Percentiles rank a stretch among this genome's conserved stretches.
phyloP scores from a whole-genome alignment of 2,888 invertebrate genomes.

The Bombylius discolor region DNA sequence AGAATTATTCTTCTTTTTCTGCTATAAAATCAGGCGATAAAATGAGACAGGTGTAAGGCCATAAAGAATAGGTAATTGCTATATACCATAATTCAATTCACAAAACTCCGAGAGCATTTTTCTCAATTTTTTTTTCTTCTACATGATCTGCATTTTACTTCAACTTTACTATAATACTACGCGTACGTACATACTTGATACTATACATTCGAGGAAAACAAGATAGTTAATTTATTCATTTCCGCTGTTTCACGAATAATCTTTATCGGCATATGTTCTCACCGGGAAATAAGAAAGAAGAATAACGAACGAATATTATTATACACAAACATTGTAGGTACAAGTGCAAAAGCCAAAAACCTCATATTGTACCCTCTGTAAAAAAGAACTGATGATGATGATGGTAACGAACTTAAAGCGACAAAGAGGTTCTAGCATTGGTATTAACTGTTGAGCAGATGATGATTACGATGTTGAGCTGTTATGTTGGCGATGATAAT shows the following conservation, averaged over 20 bases:
- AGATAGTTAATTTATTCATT: background rate
- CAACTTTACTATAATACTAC: too few relatives aligned
- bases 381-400: background rate
- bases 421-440: background rate
- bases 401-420: constrained; percentile 14
- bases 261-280: background rate
- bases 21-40: background rate
- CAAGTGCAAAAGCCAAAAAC: background rate
- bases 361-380: constrained; percentile 9
- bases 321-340: background rate
- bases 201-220: too few relatives aligned
- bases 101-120: constrained; percentile 4
- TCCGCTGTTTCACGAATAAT: background rate
- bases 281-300: background rate
- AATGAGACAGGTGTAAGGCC: constrained; percentile 9
- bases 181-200: too few relatives aligned
- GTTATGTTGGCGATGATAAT: constrained; percentile 6
- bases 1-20: background rate
- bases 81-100: background rate
- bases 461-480: constrained; percentile 1
- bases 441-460: background rate
- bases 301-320: background rate
- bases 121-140: constrained; percentile 3
- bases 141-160: too few relatives aligned
- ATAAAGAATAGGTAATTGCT: background rate